These are phyloP conservation scores for Asbolus verrucosus DNA, from an alignment of 1,140 invertebrate genomes.

Conservation along the genomic window DNA sequence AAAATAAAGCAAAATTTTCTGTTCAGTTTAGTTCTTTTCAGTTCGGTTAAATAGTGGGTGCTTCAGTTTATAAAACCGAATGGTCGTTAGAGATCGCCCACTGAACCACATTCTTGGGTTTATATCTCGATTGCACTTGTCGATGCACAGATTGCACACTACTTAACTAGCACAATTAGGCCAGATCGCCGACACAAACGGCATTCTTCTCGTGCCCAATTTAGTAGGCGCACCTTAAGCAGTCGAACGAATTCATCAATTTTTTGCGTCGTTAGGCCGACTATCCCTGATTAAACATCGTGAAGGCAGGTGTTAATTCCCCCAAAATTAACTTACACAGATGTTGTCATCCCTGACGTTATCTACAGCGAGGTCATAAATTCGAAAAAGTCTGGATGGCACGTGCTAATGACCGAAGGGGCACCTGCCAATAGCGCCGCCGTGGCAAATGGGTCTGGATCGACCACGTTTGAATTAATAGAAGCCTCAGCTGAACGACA, in stretches of 20 bases:
- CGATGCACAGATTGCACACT: conserved; percentile 8
- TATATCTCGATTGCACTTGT: conserved; percentile 10
- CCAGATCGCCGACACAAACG: conserved; percentile 22
- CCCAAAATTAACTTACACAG: conserved; percentile 20
- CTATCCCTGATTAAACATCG: conserved; percentile 12
- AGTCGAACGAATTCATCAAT: no score
- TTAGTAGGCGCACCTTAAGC: conserved; percentile 25
- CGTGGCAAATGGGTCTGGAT: not conserved
- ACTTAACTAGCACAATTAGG: conserved; percentile 6
- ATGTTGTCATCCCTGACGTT: conserved; percentile 1
- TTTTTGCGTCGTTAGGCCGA: no score
- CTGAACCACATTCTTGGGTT: conserved; percentile 16
- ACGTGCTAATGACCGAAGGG: conserved; percentile 7
- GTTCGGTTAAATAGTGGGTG: no score
- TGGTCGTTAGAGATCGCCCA: conserved; percentile 17
- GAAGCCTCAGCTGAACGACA: not conserved
- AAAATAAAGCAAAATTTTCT: no score
- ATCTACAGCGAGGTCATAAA: conserved; percentile 12
- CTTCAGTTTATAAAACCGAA: conserved; percentile 1
- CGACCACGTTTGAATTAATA: conserved; percentile 12
- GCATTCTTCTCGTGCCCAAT: conserved; percentile 15
- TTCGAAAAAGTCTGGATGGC: not conserved
- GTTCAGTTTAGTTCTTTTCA: no score
- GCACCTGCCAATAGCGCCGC: conserved; percentile 12
- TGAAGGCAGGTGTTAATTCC: conserved; percentile 25